These are phyloP conservation scores for Petrolisthes cinctipes DNA, from an alignment of 2,888 invertebrate species.

Conservation along the genomic window DNA sequence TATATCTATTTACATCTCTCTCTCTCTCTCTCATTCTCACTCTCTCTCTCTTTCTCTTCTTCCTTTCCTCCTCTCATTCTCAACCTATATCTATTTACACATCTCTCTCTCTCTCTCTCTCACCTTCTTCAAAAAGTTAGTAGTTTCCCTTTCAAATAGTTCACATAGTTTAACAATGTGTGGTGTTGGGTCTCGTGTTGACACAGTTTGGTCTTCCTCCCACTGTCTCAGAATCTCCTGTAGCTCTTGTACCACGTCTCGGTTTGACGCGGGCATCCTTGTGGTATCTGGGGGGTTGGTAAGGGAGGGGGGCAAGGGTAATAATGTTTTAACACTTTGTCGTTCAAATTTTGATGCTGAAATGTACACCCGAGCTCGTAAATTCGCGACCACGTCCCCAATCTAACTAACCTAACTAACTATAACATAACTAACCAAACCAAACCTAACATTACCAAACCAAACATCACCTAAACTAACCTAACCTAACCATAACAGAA, in stretches of 20 bases:
- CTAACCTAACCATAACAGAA: too few relatives aligned
- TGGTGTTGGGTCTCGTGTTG: slow-evolving; percentile 60
- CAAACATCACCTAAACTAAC: not conserved
- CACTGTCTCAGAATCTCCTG: slow-evolving; percentile 61
- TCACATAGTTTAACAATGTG: slow-evolving; percentile 62
- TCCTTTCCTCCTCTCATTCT: too few relatives aligned
- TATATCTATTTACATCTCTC: too few relatives aligned
- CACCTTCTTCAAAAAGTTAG: slow-evolving; percentile 62
- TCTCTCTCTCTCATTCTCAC: too few relatives aligned
- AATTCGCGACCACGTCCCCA: too few relatives aligned
- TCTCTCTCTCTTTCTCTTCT: too few relatives aligned
- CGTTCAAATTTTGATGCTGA: not conserved
- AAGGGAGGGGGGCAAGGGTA: too few relatives aligned
- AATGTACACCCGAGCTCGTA: too few relatives aligned
- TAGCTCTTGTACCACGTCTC: slow-evolving; percentile 60
- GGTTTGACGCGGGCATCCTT: slow-evolving; percentile 53
- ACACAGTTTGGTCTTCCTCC: slow-evolving; percentile 62
- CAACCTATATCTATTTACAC: too few relatives aligned
- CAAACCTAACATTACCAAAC: not conserved
- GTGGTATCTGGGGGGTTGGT: not conserved
- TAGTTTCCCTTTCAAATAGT: slow-evolving; percentile 62
- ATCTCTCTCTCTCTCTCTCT: not conserved
- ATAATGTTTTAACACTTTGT: not conserved
- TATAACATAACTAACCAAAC: not conserved
- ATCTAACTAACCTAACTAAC: not conserved